Evolutionary conservation across 2,888 invertebrate species (phyloP).

Genomic region (Netelia inedita): DNA sequence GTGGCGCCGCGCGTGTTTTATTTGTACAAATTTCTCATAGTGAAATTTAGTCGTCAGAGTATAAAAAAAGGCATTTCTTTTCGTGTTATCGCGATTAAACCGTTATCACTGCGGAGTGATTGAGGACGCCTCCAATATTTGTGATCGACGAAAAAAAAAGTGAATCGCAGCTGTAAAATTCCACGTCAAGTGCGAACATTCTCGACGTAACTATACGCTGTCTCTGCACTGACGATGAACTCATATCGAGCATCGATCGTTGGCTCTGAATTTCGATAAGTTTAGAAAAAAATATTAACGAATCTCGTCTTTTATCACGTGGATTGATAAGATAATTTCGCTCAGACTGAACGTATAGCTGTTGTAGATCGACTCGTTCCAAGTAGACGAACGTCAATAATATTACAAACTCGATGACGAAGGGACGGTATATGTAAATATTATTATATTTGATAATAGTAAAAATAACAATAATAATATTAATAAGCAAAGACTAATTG

Average conservation of each 20-base stretch:
- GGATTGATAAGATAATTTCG: too few species aligned
- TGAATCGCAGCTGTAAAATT: background rate
- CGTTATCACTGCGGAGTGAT: background rate
- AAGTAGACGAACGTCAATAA: too few species aligned
- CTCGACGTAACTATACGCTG: background rate
- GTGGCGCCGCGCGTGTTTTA: background rate
- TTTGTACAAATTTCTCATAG: background rate
- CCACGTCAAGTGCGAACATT: background rate
- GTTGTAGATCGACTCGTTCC: too few species aligned
- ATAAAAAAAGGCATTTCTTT: background rate
- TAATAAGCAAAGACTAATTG: constrained; percentile 1
- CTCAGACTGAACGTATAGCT: too few species aligned
- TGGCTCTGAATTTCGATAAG: background rate
- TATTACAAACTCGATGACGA: too few species aligned
- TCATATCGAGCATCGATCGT: background rate
- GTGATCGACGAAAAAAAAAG: background rate
- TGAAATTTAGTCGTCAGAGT: background rate
- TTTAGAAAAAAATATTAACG: background rate
- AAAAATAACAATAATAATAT: constrained; percentile 4
- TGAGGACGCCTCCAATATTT: background rate
- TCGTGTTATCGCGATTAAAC: background rate
- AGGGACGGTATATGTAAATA: too few species aligned
- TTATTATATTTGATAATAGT: background rate
- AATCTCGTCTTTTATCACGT: too few species aligned
- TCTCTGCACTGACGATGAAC: background rate